Percentiles rank a stretch among this genome's conserved stretches.
phyloP scores from a whole-genome alignment of 2,888 invertebrate genomes.

The Melanotus villosus region DNA sequence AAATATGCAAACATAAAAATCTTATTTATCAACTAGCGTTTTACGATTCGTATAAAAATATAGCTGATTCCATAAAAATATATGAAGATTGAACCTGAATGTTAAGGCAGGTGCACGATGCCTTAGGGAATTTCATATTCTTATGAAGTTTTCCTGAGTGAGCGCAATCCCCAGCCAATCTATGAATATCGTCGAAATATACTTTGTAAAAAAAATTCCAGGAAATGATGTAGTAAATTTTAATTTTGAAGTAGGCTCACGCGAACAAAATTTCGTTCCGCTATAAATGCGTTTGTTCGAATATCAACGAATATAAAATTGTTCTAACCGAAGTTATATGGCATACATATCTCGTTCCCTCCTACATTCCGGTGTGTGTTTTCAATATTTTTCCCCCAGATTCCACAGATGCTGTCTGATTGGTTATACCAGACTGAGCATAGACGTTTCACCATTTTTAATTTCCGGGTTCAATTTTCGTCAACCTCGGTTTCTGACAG shows the following conservation, averaged over 20 bases:
- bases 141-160: constrained; percentile 16
- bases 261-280: constrained; percentile 2
- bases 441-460: neutral
- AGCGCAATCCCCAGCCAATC: constrained; percentile 22
- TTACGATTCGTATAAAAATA: constrained; percentile 24
- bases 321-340: no score
- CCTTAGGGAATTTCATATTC: constrained; percentile 34
- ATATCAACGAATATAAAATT: neutral
- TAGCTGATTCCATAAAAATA: constrained; percentile 25
- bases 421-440: neutral
- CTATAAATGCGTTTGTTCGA: neutral
- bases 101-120: constrained; percentile 22
- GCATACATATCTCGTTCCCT: no score
- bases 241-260: constrained; percentile 2
- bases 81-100: constrained; percentile 34
- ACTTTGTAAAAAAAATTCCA: constrained; percentile 1
- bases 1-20: constrained; percentile 15
- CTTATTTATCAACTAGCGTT: constrained; percentile 18
- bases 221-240: constrained; percentile 1
- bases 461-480: no score
- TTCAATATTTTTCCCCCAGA: no score
- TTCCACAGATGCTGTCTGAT: no score
- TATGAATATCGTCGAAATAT: constrained; percentile 10
- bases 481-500: no score
- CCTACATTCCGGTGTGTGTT: no score